Evolutionary conservation across 2,888 invertebrate genomes (phyloP), one percentile per base, ranked within the genome.

Genomic region (Limulus polyphemus): DNA sequence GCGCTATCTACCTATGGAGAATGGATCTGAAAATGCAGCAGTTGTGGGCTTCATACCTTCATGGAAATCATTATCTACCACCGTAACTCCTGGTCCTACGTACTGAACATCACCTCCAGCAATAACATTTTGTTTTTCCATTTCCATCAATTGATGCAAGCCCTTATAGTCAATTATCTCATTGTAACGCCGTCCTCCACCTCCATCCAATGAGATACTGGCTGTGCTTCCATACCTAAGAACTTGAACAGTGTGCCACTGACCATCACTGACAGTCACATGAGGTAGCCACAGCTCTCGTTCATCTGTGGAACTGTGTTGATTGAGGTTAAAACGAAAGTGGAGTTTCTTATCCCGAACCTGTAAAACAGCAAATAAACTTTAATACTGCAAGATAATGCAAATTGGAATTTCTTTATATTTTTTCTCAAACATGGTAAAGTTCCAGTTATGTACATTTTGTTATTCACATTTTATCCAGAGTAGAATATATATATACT

Each of bases 31-130:
- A 74, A 92, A 92, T 88, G 94, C 94, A 48, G 93, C 93, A 75
- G 91, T 94, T 2, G n/a, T n/a, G n/a, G n/a, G 7, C 32, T 17
- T 32, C 62, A 63, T 83, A 81, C 92, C 90, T 81, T 93, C 92
- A 73, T 92, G 90, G 77, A 90, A 93, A 77, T 94, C 93, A 0
- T 90, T 90, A 73, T 91, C 92, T 9, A 94, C 93, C 78, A 93
- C 92, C 74, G 92, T 93, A 0, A 92, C 92, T 64, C 92, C 79
- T 4, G 93, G 91, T 46, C 93, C 93, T 2, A 92, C 92, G 74
- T 93, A 94, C 74, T 93, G 92, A 2, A 93, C 93, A 77, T 93
- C 93, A 14, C 94, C 94, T 60, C 95, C 95, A 0, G 93, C 92
- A 73, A 92, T 94, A 32, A 95, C 92, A 0, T 93, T 92, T 74